Percentiles rank a stretch among this genome's conserved stretches.
Evolutionary conservation across 2,888 invertebrate genomes (phyloP).

Genomic region (Drosophila paranaensis): DNA sequence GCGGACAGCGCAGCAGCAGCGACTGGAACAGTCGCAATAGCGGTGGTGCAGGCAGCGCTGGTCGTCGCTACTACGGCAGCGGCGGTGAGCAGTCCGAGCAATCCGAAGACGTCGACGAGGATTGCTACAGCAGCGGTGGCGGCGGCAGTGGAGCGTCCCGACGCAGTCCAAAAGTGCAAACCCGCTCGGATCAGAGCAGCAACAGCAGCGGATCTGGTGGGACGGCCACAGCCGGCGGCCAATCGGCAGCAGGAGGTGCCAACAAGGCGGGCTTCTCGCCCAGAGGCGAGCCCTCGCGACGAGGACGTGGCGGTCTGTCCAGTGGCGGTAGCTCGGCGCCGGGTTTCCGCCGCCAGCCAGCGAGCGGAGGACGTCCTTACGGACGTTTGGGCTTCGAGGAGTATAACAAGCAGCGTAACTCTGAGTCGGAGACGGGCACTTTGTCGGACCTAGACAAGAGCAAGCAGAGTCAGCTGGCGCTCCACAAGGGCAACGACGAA

Average conservation of each 20-base stretch:
- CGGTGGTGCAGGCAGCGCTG: constrained; percentile 58
- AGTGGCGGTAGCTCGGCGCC: constrained; percentile 81
- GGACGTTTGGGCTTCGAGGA: constrained; percentile 80
- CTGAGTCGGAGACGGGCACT: constrained; percentile 77
- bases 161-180: constrained; percentile 85
- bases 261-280: constrained; percentile 91
- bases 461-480: constrained; percentile 88
- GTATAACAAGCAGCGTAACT: constrained; percentile 71
- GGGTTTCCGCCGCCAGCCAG: constrained; percentile 81
- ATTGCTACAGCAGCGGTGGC: constrained; percentile 85
- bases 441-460: constrained; percentile 87
- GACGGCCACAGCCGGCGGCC: not conserved
- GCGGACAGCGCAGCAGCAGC: constrained; percentile 83
- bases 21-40: constrained; percentile 84
- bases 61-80: constrained; percentile 76
- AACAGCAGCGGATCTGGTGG: constrained; percentile 28
- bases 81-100: constrained; percentile 87
- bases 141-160: constrained; percentile 86
- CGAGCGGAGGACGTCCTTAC: constrained; percentile 64
- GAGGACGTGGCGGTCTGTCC: constrained; percentile 88
- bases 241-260: constrained; percentile 45
- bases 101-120: constrained; percentile 91
- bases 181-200: constrained; percentile 45
- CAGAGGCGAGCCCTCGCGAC: constrained; percentile 94
- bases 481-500: constrained; percentile 81